Conservation (phyloP, 1,140 invertebrate species). For the Brachionus rotundiformis region DNA sequence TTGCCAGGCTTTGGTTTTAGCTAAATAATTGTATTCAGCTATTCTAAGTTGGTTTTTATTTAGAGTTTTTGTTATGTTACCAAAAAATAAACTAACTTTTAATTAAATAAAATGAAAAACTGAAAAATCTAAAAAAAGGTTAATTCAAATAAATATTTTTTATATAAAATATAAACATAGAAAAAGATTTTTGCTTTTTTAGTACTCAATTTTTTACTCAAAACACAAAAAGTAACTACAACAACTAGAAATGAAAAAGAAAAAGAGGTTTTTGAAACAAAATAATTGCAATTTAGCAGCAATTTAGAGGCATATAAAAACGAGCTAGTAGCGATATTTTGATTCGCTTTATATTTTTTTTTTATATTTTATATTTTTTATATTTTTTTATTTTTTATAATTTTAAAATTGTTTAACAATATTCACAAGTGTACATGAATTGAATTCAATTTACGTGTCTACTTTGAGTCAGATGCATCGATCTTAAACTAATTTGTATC, state of each 20-base stretch:
- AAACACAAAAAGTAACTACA: slow-evolving; percentile 40
- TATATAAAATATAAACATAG: slow-evolving; percentile 43
- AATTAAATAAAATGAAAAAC: slow-evolving; percentile 43
- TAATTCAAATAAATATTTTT: slow-evolving; percentile 51
- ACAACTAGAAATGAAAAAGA: slow-evolving; percentile 25
- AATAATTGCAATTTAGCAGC: slow-evolving; percentile 34
- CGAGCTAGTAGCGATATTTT: background rate
- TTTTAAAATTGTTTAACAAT: slow-evolving; percentile 13
- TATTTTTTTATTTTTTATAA: too few relatives aligned
- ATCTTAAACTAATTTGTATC: slow-evolving; percentile 12
- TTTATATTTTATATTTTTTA: background rate
- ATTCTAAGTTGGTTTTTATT: slow-evolving; percentile 47
- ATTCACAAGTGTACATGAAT: too few relatives aligned
- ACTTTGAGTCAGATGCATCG: slow-evolving; percentile 37
- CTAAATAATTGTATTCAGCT: background rate
- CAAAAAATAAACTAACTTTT: slow-evolving; percentile 50
- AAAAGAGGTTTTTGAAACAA: slow-evolving; percentile 21
- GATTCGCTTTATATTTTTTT: slow-evolving; percentile 13
- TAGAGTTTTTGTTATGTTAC: background rate
- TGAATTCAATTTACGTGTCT: slow-evolving; percentile 40
- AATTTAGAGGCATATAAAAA: slow-evolving; percentile 18
- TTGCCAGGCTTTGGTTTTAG: background rate
- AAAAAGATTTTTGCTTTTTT: slow-evolving; percentile 40
- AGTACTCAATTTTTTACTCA: background rate
- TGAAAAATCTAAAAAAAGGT: slow-evolving; percentile 49